Evolutionary conservation across 2,888 invertebrate genomes (phyloP), one percentile per base, ranked within the genome.

Genomic region (Tinea trinotella): DNA sequence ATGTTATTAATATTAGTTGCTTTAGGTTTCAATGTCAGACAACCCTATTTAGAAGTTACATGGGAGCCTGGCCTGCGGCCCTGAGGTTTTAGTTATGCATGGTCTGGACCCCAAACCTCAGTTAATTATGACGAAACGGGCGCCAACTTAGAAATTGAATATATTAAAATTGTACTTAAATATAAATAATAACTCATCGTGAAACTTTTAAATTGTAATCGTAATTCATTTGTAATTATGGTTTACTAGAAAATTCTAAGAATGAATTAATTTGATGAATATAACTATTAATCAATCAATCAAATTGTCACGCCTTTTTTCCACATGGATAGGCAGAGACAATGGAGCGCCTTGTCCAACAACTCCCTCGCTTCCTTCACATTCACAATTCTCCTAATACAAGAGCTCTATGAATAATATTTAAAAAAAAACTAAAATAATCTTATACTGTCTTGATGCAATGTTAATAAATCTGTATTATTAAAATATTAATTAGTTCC

Each of bases 81-180:
- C 50, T 15, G 24, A 60, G 36, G 57, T 64, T 70, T 80, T 71
- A 77, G 70, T 79, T 76, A 81, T 82, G 74, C 80, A 81, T 74
- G 73, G 68, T 56, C 65, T 64, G 62, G 68, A 63, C 67, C 64
- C 70, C 74, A 65, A 63, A 59, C 70, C 74, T 68, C 68, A 67
- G 78, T 81, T 82, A 82, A 82, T 83, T 80, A 82, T 79, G 79
- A 73, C 69, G 68, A 19, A 36, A 53, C 53, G 35, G 53, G 50
- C 50, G 22, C 24, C 22, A 50, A 50, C 50, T 50, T 50, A 50
- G 24, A 50, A 50, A 50, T 50, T 50, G 50, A 50, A 50, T 50
- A 50, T 24, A 50, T 50, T 50, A 50, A 15, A 24, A 50, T 17
- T 7, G 5, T 50, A 24, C 50, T 13, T 13, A 24, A 22, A 50